These are phyloP conservation scores for Limnodromus scolopaceus DNA, from an alignment of 2,797 vertebrate species.

Conservation along the genomic window DNA sequence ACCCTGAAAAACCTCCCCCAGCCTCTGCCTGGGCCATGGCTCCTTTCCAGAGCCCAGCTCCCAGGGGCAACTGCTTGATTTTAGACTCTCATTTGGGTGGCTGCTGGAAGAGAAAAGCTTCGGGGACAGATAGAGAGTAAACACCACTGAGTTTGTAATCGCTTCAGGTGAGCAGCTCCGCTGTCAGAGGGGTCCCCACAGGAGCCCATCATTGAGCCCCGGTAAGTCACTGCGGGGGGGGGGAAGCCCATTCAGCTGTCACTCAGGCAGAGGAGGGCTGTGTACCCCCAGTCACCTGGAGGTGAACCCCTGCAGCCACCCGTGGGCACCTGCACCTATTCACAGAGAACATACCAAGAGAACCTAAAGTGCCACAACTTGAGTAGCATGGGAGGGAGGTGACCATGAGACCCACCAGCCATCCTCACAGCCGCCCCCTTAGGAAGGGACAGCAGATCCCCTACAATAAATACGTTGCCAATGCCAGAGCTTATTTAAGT, in stretches of 20 bases:
- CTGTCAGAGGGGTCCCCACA: fast-evolving
- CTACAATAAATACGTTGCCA: neutral
- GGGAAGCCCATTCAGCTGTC: neutral
- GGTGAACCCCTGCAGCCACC: neutral
- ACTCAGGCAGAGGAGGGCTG: neutral
- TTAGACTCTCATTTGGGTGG: neutral
- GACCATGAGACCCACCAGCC: neutral
- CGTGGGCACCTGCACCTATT: neutral
- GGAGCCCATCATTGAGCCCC: neutral
- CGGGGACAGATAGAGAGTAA: neutral
- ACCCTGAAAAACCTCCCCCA: neutral
- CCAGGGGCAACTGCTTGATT: neutral
- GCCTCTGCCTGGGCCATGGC: fast-evolving
- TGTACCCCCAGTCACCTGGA: fast-evolving
- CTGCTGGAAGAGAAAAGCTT: neutral
- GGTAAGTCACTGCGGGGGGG: neutral
- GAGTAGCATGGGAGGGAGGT: neutral
- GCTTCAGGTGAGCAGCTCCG: neutral
- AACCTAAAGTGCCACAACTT: neutral
- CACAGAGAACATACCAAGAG: neutral
- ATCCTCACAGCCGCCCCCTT: fast-evolving
- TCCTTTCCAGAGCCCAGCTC: neutral
- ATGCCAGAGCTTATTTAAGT: neutral
- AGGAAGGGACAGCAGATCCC: neutral
- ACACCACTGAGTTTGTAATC: fast-evolving